These are phyloP conservation scores for Metallyticus violacea DNA, from an alignment of 2,888 invertebrate species.

Conservation along the genomic window DNA sequence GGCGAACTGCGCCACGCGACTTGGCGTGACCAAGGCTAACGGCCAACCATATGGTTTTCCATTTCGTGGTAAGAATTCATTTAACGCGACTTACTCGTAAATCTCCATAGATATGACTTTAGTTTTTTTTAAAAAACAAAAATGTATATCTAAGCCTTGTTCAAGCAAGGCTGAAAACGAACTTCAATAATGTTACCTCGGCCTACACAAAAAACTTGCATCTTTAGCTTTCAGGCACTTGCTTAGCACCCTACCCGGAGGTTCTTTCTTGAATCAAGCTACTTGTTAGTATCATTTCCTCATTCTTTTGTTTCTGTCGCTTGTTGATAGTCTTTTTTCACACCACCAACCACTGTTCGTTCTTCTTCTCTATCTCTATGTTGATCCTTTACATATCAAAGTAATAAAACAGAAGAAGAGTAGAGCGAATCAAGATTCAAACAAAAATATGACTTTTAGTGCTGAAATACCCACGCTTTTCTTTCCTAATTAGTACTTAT, in stretches of 20 bases:
- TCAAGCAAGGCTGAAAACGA: neutral
- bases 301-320: neutral
- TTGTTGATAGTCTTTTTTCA: neutral
- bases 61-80: neutral
- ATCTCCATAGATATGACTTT: neutral
- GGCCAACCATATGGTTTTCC: neutral
- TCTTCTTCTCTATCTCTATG: too few species aligned
- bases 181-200: neutral
- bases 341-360: too few species aligned
- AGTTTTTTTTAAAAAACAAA: neutral
- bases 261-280: neutral
- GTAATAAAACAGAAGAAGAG: too few species aligned
- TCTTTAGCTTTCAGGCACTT: neutral
- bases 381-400: too few species aligned
- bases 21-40: neutral
- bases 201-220: neutral
- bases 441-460: too few species aligned
- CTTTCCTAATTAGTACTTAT: too few species aligned
- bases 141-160: neutral
- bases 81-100: neutral
- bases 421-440: too few species aligned
- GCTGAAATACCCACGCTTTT: too few species aligned
- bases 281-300: neutral
- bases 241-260: neutral
- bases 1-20: neutral